phyloP scores from a whole-genome alignment of 2,797 vertebrate species.

The Trachurus trachurus region DNA sequence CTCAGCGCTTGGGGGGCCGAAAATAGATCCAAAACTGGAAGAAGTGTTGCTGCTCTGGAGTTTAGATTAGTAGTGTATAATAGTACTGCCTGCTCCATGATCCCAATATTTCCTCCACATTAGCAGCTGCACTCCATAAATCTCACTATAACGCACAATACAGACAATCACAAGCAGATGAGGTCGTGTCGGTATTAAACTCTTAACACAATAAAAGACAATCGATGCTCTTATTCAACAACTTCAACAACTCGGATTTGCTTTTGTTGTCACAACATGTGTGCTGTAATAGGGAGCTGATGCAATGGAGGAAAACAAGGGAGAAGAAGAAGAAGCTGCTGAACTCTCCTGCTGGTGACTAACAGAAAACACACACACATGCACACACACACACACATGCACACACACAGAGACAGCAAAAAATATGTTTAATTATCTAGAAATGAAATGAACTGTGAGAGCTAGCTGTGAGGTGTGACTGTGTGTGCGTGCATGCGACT shows the following conservation, averaged over 20 bases:
- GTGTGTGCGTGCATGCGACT: background rate
- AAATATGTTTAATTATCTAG: conserved; percentile 55
- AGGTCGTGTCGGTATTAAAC: background rate
- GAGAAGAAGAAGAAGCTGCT: conserved; percentile 33
- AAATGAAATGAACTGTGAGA: conserved; percentile 55
- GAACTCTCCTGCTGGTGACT: conserved; percentile 42
- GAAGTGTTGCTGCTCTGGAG: background rate
- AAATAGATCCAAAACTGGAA: background rate
- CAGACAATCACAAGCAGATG: conserved; percentile 16
- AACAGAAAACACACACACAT: conserved; percentile 7
- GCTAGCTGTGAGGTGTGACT: conserved; percentile 35
- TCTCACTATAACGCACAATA: background rate
- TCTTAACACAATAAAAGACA: conserved; percentile 14
- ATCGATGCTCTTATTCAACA: conserved; percentile 44
- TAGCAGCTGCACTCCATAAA: conserved; percentile 9
- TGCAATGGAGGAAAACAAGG: conserved; percentile 63
- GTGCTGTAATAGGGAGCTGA: conserved; percentile 51
- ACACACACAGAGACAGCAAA: conserved; percentile 22
- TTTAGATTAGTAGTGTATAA: conserved; percentile 9
- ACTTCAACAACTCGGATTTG: conserved; percentile 50
- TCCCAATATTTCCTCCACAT: conserved; percentile 7
- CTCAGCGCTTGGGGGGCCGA: too few relatives aligned
- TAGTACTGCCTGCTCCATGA: background rate
- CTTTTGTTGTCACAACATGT: conserved; percentile 28
- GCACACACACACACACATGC: conserved; percentile 12